Base-by-base conservation (phyloP, 37 sponge, comb jelly and placozoan genomes). In the Diacarnus erythraeanus region DNA sequence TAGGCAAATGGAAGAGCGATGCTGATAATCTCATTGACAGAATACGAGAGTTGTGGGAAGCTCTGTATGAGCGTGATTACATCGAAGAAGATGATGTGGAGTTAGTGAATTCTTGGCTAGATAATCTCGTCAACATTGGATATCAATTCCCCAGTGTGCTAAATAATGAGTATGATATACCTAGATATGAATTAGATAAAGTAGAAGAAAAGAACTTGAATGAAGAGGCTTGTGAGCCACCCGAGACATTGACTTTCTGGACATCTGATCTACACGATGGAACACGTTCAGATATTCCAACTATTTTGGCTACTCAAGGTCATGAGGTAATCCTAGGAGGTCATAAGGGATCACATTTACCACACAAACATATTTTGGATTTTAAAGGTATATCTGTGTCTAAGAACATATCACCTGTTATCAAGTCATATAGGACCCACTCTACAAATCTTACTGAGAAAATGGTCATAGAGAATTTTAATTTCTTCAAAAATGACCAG, bases 41-140 rank as follows among this genome's bases (percentile, higher is more conserved):
- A 21, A 74, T 68, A 29, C 75, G 73, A 61, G 59, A 83, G 33
- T 47, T 82, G 34, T 82, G 72, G 57, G 65, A 77, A 30, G 65
- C 51, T 8, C 68, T 87, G 70, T 87, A 80, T 66, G 83, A 88
- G 69, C 69, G 67, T 2, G 73, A 77, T 17, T 81, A 77, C 57
- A 68, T 88, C 22, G 88, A 81, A 22, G 25, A 42, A 0, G 10
- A 64, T 0, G 89, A 89, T 77, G 80, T 89, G 20, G 26, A 43
- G 42, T 42, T 78, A 3, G 27, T 89, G 20, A 74, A 83, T 29
- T 60, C 29, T 21, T 88, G 88, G 88, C 30, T 88, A 0, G 47
- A 59, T 27, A 41, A 12, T 42, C 72, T 89, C 36, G 31, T 64
- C 58, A 42, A 64, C 9, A 30, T 39, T 25, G 84, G 84, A 57